Conservation (phyloP, 2,113 vertebrate species). For the Gobio gobio region DNA sequence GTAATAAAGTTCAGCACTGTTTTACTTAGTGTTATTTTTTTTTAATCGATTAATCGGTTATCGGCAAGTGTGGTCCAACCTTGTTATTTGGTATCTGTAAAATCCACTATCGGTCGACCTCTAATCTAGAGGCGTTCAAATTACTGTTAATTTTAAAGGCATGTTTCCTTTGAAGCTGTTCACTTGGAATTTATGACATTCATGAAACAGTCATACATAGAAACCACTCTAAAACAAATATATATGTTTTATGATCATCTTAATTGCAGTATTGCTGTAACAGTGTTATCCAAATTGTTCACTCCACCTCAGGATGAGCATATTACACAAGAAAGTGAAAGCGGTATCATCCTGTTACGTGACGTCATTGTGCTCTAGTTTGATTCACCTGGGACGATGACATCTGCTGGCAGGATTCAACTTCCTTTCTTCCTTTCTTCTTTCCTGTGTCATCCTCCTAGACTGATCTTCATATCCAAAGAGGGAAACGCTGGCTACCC, state of each 20-base stretch:
- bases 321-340: not conserved
- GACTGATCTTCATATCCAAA: not conserved
- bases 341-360: not conserved
- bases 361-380: not conserved
- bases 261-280: not conserved
- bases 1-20: too few species aligned
- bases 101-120: too few species aligned
- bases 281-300: not conserved
- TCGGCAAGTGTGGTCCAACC: too few species aligned
- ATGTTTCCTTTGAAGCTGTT: too few species aligned
- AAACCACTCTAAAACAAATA: not conserved
- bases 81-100: too few species aligned
- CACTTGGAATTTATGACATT: too few species aligned
- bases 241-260: not conserved
- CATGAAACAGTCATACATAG: too few species aligned
- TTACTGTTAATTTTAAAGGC: not conserved
- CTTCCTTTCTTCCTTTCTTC: not conserved
- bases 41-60: too few species aligned
- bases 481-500: not conserved
- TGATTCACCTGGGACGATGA: not conserved
- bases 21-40: too few species aligned
- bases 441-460: not conserved
- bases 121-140: not conserved
- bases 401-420: not conserved
- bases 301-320: not conserved